A percentile compares a stretch with the other conserved stretches of the same genome.
These are phyloP conservation scores for Caranx melampygus DNA, from an alignment of 2,113 vertebrate genomes.

Conservation along the genomic window DNA sequence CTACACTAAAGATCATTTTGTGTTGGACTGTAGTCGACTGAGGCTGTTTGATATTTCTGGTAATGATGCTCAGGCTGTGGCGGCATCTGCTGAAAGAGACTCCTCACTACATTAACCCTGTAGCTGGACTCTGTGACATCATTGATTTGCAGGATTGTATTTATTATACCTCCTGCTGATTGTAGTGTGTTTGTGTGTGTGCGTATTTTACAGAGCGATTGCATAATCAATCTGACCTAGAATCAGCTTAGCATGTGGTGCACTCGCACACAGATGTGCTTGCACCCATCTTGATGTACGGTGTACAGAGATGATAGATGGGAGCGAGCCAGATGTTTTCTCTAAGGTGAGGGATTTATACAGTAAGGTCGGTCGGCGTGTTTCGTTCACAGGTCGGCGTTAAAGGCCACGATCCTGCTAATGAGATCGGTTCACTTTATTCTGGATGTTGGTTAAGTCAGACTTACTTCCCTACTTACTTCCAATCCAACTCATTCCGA, in stretches of 20 bases:
- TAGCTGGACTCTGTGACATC: no score
- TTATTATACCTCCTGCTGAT: background rate
- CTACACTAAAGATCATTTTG: background rate
- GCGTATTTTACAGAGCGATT: background rate
- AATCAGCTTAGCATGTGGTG: background rate
- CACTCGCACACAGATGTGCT: background rate
- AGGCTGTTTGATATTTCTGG: background rate
- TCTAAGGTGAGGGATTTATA: background rate
- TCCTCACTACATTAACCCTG: background rate
- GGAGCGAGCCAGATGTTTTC: constrained; percentile 12
- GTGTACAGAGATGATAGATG: background rate
- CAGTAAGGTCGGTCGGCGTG: no score
- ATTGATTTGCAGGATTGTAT: background rate
- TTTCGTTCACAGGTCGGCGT: background rate
- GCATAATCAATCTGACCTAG: background rate
- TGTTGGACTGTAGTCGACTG: background rate
- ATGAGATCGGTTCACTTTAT: no score
- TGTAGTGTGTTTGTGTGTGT: background rate
- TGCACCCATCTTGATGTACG: background rate
- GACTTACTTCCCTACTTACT: background rate
- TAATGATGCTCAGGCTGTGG: background rate
- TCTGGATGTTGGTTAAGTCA: background rate
- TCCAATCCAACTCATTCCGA: no score
- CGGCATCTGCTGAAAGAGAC: constrained; percentile 39
- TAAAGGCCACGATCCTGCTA: no score